Evolutionary conservation across 2,113 vertebrate genomes (phyloP), one percentile per base, ranked within the genome.

Genomic region (Chaetops frenatus): DNA sequence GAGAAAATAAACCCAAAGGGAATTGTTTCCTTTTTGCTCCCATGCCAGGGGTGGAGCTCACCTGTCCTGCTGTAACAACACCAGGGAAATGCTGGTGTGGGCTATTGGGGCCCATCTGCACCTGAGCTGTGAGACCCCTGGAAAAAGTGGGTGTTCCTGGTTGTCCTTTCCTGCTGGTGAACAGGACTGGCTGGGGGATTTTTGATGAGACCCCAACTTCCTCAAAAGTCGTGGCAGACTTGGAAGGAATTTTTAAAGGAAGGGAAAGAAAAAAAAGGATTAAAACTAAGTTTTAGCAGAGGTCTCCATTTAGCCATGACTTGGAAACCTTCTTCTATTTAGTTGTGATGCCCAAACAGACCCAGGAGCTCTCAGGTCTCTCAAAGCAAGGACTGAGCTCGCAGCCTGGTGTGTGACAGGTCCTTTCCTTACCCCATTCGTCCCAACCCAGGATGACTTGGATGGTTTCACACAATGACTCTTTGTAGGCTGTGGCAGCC

Each of bases 251-350:
- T 70, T 33, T 78, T 44, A 15, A 72, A n/a, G 25, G 24, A 65
- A 74, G 5, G 9, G 7, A 35, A 77, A 40, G 10, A 11, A 77
- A 86, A 50, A 50, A 69, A 31, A 1, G 0, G 19, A 35, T 47
- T 33, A 27, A 93, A 90, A 7, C 1, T 17, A 61, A 8, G 11
- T 11, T 47, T 20, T 16, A 17, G 31, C 14, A 22, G 11, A 17
- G 5, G 7, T 84, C 6, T 42, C 27, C 13, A 12, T n/a, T n/a
- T 74, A 84, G 8, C 16, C 15, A 19, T 0, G 0, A 7, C 38
- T 17, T 79, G 62, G 66, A 64, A 91, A 67, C 10, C 2, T 33
- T 47, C 10, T 56, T 50, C 18, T 57, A 9, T 45, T 86, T 86
- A 50, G 16, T 10, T 74, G 44, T 33, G 28, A 19, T 79, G 56